phyloP scores from a whole-genome alignment of 2,113 vertebrate species.

The Puma concolor region DNA sequence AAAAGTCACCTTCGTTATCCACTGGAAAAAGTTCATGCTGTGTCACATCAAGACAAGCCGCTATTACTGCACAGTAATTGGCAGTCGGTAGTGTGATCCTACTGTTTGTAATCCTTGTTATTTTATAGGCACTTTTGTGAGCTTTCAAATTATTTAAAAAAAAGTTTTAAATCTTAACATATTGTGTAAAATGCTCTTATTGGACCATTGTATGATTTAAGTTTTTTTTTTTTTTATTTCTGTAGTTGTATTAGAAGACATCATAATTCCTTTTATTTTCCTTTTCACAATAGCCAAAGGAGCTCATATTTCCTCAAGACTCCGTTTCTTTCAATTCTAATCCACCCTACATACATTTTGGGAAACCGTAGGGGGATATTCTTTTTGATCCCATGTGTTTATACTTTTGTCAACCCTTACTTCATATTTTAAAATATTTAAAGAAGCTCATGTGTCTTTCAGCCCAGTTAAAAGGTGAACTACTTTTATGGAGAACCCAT shows the following conservation, averaged over 20 bases:
- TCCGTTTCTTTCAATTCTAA: not conserved
- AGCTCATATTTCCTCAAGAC: not conserved
- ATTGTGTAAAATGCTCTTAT: not conserved
- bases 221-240: not conserved
- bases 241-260: not conserved
- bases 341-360: not conserved
- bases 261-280: not conserved
- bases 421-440: not conserved
- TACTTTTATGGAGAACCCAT: not conserved
- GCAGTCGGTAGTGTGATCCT: not conserved
- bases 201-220: not conserved
- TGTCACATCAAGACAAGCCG: slow-evolving; percentile 4
- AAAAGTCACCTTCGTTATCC: slow-evolving; percentile 23
- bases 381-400: not conserved
- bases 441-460: not conserved
- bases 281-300: not conserved
- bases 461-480: not conserved
- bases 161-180: not conserved
- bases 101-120: slow-evolving; percentile 46
- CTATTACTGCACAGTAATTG: slow-evolving; percentile 11
- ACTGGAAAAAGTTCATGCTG: not conserved
- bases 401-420: not conserved
- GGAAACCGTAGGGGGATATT: not conserved
- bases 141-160: not conserved
- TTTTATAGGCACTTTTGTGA: slow-evolving; percentile 5